Evolutionary conservation across 2,797 vertebrate genomes (phyloP).

Genomic region (Benthosema pterotum): DNA sequence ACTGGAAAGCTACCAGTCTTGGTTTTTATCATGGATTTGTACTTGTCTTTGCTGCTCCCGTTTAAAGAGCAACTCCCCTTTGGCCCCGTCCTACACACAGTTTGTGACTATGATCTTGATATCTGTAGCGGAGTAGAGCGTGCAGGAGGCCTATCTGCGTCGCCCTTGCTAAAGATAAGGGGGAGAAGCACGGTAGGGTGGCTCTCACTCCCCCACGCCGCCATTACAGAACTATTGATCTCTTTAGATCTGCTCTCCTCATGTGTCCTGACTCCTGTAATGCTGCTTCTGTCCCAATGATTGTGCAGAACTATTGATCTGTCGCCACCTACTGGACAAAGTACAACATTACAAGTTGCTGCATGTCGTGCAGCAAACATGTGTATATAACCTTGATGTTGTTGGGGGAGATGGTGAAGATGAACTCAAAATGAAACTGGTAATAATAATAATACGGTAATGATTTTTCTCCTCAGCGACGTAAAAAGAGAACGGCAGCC

Average conservation of each 20-base stretch:
- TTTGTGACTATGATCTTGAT: constrained; percentile 13
- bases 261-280: constrained; percentile 65
- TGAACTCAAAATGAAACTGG: background rate
- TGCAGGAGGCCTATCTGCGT: constrained; percentile 10
- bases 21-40: constrained; percentile 22
- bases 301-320: constrained; percentile 12
- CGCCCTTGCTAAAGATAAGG: constrained; percentile 39
- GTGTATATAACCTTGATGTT: no score
- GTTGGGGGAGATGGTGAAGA: background rate
- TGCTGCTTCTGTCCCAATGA: constrained; percentile 39
- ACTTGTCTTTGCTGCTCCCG: constrained; percentile 5
- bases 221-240: constrained; percentile 79
- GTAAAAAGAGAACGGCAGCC: constrained; percentile 86
- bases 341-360: constrained; percentile 31
- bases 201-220: constrained; percentile 55
- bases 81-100: constrained; percentile 15
- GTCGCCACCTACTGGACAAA: constrained; percentile 67
- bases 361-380: background rate
- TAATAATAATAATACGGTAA: background rate
- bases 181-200: constrained; percentile 40
- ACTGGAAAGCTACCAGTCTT: constrained; percentile 2
- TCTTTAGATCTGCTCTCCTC: constrained; percentile 65
- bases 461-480: constrained; percentile 73
- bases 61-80: constrained; percentile 2
- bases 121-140: background rate